Evolutionary conservation across 2,888 invertebrate genomes (phyloP), one percentile per base, ranked within the genome.

Genomic region (Tridacna crocea): DNA sequence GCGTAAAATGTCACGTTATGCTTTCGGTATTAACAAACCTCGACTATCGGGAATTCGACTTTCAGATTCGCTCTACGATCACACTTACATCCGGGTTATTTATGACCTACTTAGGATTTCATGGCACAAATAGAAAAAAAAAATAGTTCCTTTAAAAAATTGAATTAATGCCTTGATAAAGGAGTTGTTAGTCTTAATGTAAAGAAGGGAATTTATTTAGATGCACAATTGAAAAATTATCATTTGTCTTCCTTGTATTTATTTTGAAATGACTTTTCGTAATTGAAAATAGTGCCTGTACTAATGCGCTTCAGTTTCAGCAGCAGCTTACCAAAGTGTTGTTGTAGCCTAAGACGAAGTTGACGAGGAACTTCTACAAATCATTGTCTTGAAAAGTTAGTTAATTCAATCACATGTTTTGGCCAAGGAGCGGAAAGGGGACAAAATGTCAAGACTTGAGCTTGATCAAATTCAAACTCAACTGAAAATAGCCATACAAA

Each of bases 401-500:
- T n/a, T 12, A n/a, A 47, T 19, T 70, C 2, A 13, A 48, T n/a
- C 11, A 12, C 22, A 58, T 22, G 36, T n/a, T 68, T 58, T 60
- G 19, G 27, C 51, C 13, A 6, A 51, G n/a, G 6, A 70, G 15
- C 3, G 8, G 17, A 13, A 26, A 26, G 24, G 55, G 6, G 13
- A 72, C 12, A 78, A 60, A 80, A 92, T 93, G 92, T 91, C 91
- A 26, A 85, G 90, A 66, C 77, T 79, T 55, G 93, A 93, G 84
- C 85, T 93, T 75, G 91, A 92, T 84, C 85, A 88, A 68, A 92
- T 93, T 72, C 93, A 93, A 84, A 88, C 85, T 46, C 91, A 92
- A 85, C 88, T 93, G 79, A 93, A 92, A 89, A 87, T 89, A 79
- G 92, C 93, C 36, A 93, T 93, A 78, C 92, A 92, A 88, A 93